phyloP scores from a whole-genome alignment of 2,113 vertebrate genomes.

The Paradisaea rubra region DNA sequence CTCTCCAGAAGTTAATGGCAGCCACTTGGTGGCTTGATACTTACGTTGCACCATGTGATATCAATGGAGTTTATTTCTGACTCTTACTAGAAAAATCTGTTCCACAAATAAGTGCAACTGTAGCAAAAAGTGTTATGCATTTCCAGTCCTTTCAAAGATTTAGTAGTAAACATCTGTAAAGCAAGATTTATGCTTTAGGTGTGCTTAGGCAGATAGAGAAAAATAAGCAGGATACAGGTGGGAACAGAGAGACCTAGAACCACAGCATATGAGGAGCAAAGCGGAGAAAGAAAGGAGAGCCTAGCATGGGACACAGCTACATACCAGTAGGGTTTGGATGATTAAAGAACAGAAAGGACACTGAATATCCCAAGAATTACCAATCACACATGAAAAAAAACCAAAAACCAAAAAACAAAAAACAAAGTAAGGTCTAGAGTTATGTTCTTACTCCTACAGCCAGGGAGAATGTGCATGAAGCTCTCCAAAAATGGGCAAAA shows the following conservation, averaged over 20 bases:
- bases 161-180: neutral
- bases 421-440: neutral
- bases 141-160: neutral
- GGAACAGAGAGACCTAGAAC: neutral
- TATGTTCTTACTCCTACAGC: neutral
- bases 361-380: neutral
- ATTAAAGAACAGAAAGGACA: neutral
- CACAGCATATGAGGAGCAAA: neutral
- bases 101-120: neutral
- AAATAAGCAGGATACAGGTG: neutral
- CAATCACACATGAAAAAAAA: neutral
- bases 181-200: neutral
- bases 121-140: neutral
- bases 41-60: rapidly evolving
- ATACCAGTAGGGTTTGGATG: neutral
- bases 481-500: neutral
- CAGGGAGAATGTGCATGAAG: neutral
- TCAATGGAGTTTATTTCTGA: neutral
- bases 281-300: neutral
- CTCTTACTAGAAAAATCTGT: neutral
- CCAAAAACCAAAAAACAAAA: neutral
- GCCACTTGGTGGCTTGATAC: neutral
- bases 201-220: neutral
- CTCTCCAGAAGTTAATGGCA: neutral
- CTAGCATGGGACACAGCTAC: neutral